Percentiles rank a stretch among this genome's conserved stretches.
These are phyloP conservation scores for Xestoiulus laeticollis DNA, from an alignment of 2,888 invertebrate species.

Conservation along the genomic window DNA sequence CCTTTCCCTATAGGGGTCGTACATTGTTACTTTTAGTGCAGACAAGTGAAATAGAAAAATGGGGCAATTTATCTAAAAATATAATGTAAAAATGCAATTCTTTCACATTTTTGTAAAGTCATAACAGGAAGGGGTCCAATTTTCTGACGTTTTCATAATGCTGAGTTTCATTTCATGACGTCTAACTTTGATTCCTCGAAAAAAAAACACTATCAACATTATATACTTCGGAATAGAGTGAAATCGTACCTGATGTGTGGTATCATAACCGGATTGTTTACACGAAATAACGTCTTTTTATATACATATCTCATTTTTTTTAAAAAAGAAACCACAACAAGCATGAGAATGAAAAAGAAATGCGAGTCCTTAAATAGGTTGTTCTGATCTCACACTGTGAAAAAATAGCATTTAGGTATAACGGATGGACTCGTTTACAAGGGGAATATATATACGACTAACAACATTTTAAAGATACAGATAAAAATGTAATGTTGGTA, in stretches of 20 bases:
- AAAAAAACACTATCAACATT: neutral
- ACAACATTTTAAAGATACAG: neutral
- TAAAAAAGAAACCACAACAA: neutral
- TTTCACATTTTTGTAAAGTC: neutral
- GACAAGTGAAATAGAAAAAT: slow-evolving; percentile 22
- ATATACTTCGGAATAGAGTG: neutral
- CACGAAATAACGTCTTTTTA: neutral
- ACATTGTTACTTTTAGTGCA: neutral
- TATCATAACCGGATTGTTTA: neutral
- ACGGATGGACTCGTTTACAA: neutral
- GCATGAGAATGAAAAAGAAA: neutral
- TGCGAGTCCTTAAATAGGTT: neutral
- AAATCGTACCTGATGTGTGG: slow-evolving; percentile 7
- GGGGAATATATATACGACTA: neutral
- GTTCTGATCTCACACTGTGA: slow-evolving; percentile 7
- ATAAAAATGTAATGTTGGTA: neutral
- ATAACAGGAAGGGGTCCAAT: neutral
- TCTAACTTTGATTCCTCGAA: neutral
- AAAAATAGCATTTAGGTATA: neutral
- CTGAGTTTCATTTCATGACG: neutral
- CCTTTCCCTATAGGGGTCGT: neutral
- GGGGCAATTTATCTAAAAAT: neutral
- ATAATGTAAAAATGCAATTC: neutral
- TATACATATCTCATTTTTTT: neutral
- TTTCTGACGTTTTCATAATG: neutral